Conservation (phyloP, 2,888 invertebrate genomes). For the Pristionchus japonicus region DNA sequence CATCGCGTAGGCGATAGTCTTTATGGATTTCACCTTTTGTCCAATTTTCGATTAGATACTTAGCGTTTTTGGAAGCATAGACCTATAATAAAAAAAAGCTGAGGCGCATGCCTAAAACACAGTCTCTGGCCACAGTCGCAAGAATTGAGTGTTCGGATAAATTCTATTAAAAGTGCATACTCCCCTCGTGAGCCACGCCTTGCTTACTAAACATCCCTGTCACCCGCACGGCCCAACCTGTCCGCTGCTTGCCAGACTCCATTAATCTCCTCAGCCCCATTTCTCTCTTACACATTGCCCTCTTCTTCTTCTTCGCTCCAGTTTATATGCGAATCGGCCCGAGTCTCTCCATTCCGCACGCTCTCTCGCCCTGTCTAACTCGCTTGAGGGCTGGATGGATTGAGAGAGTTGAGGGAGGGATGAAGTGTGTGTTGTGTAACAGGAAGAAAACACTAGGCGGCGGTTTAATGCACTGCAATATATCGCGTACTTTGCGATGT, state of each 20-base stretch:
- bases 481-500: background rate
- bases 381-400: background rate
- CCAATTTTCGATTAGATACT: no score
- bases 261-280: background rate
- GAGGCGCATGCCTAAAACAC: no score
- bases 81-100: no score
- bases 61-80: no score
- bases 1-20: background rate
- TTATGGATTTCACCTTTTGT: no score
- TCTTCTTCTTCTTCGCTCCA: background rate
- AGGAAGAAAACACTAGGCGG: conserved; percentile 4
- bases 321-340: background rate
- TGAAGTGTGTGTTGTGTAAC: conserved; percentile 22
- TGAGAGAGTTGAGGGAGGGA: background rate
- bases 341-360: background rate
- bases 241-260: background rate
- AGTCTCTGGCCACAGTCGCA: no score
- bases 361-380: background rate
- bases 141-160: no score
- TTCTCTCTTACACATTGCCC: conserved; percentile 14
- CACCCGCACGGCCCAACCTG: background rate
- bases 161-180: background rate
- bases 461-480: background rate
- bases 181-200: background rate
- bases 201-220: background rate